phyloP scores from a whole-genome alignment of 2,888 invertebrate genomes.

The Habrosyne pyritoides region DNA sequence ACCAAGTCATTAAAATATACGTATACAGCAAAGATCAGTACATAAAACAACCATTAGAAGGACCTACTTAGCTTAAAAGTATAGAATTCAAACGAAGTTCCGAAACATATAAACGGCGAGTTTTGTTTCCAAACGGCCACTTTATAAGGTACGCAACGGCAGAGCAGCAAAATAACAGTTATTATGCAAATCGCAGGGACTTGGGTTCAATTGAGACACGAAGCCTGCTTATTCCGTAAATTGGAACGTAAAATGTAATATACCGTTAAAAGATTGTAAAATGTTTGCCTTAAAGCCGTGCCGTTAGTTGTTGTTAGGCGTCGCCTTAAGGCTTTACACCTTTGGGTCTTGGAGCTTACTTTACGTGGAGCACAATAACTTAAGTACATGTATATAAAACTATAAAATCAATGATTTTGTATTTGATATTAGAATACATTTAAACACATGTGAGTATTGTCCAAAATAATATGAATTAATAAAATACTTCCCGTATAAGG shows the following conservation, averaged over 20 bases:
- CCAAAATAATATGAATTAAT: too few species aligned
- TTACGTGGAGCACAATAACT: not conserved
- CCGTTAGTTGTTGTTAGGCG: constrained; percentile 7
- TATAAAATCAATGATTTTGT: too few species aligned
- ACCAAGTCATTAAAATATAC: too few species aligned
- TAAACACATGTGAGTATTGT: too few species aligned
- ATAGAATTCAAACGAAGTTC: not conserved
- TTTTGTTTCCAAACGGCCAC: constrained; percentile 5
- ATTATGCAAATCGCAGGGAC: constrained; percentile 41
- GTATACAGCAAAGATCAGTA: not conserved
- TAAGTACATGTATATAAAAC: too few species aligned
- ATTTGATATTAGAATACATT: too few species aligned
- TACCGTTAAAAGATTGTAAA: constrained; percentile 18
- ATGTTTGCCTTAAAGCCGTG: constrained; percentile 8
- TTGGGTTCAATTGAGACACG: constrained; percentile 26
- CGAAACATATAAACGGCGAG: constrained; percentile 10
- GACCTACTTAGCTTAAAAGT: not conserved
- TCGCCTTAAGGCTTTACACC: not conserved
- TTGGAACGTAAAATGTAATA: constrained; percentile 20
- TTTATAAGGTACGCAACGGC: constrained; percentile 18
- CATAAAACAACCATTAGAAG: not conserved
- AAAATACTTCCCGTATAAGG: too few species aligned
- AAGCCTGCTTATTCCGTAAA: constrained; percentile 13
- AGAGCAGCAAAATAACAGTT: constrained; percentile 35
- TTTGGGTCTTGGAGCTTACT: not conserved